Evolutionary conservation across 2,113 vertebrate genomes (phyloP), one percentile per base, ranked within the genome.

Genomic region (Theropithecus gelada): DNA sequence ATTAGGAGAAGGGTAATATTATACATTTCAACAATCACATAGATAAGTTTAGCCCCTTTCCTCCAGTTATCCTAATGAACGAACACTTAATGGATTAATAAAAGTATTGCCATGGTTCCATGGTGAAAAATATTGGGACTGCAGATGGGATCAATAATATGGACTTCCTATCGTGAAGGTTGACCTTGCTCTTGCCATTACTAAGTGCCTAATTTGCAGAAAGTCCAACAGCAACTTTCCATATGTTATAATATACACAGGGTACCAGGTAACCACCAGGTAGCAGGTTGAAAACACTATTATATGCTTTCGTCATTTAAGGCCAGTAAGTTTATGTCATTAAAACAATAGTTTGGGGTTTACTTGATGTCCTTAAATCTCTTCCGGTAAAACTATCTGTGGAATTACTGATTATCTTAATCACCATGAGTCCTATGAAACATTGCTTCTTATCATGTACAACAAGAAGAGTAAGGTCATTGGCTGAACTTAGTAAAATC

Each of bases 201-300:
- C 45, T 57, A 78, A 78, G 11, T 32, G 8, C 2, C 25, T 30
- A 38, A 35, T n/a, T 8, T 78, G 7, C 10, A 70, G 43, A 78
- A 87, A 57, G 4, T 40, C 5, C 2, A 48, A 55, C 38, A 32
- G 11, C 23, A 12, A 35, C 8, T 25, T 17, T 12, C 3, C 73
- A 11, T 5, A 1, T 35, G 5, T 78, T 50, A 48, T 3, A 2
- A 18, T 66, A 30, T 52, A 68, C 8, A 43, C 25, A 12, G 27
- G 2, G 10, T 25, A 83, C 9, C 64, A 90, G 3, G 3, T 0
- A 68, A 25, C 1, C 11, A 40, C 6, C 5, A 5, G 9, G 20
- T 17, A 7, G 17, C 6, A 68, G 30, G 4, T 22, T 78, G 38
- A 93, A 92, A 82, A 72, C 10, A 80, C 35, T n/a, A 2, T 38